phyloP scores from a whole-genome alignment of 2,888 invertebrate genomes.

The Hesperia comma region DNA sequence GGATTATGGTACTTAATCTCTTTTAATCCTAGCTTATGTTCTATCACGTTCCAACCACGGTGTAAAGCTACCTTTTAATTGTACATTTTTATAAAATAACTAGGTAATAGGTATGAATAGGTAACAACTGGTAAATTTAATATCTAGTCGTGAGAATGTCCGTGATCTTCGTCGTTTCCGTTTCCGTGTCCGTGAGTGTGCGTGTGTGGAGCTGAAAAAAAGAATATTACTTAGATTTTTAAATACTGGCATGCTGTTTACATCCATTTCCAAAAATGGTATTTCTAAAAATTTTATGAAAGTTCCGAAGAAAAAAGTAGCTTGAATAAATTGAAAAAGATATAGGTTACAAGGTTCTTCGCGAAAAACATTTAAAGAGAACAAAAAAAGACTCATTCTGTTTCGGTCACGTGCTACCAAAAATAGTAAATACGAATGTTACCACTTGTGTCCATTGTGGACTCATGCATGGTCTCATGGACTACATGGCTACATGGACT shows the following conservation, averaged over 20 bases:
- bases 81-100: conserved; percentile 7
- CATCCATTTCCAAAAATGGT: no score
- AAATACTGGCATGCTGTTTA: no score
- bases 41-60: background rate
- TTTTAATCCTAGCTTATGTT: background rate
- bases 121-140: conserved; percentile 1
- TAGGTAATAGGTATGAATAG: background rate
- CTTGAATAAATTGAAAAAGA: no score
- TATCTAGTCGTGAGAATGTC: conserved; percentile 53
- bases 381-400: no score
- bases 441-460: no score
- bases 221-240: background rate
- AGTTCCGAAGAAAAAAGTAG: no score
- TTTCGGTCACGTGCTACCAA: no score
- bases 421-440: no score
- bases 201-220: conserved; percentile 66
- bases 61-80: background rate
- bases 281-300: no score
- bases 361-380: no score
- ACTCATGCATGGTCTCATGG: no score
- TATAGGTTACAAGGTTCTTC: no score
- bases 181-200: conserved; percentile 60
- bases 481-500: background rate
- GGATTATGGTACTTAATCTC: background rate
- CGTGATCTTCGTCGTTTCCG: conserved; percentile 49